These are phyloP conservation scores for Cantharis rufa DNA, from an alignment of 2,888 invertebrate species.

Conservation along the genomic window DNA sequence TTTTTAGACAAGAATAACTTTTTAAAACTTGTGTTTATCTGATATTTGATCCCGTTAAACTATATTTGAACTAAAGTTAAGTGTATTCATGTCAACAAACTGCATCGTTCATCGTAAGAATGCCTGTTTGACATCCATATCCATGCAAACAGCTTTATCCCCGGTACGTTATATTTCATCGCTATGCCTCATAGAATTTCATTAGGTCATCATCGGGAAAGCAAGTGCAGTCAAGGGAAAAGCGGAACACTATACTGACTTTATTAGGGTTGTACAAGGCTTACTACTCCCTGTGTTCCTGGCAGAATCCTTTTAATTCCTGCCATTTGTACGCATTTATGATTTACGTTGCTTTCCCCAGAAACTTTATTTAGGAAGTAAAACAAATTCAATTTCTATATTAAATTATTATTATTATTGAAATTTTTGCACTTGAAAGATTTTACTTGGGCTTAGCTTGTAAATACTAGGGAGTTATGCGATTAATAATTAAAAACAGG, in stretches of 20 bases:
- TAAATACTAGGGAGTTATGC: neutral
- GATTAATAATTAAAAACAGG: constrained; percentile 29
- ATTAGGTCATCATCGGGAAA: constrained; percentile 51
- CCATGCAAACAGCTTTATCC: constrained; percentile 48
- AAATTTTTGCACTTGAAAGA: neutral
- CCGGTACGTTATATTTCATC: constrained; percentile 47
- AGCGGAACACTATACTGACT: constrained; percentile 48
- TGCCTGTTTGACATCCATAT: constrained; percentile 45
- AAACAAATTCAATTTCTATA: neutral
- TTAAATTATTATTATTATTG: neutral
- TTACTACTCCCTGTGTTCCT: constrained; percentile 5
- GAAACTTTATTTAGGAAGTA: constrained; percentile 1
- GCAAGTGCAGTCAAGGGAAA: constrained; percentile 49
- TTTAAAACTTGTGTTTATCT: constrained; percentile 31
- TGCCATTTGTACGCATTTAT: constrained; percentile 13
- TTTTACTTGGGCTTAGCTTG: neutral
- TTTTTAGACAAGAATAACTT: neutral
- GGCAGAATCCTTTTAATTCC: constrained; percentile 13
- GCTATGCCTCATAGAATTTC: constrained; percentile 53
- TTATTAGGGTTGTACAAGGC: constrained; percentile 51
- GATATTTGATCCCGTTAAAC: constrained; percentile 34
- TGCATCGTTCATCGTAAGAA: constrained; percentile 37
- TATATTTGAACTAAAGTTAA: constrained; percentile 45
- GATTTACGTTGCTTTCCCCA: constrained; percentile 2
- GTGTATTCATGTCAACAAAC: constrained; percentile 41